These are phyloP conservation scores for Calidris pygmaea DNA, from an alignment of 2,113 vertebrate genomes.

Conservation along the genomic window DNA sequence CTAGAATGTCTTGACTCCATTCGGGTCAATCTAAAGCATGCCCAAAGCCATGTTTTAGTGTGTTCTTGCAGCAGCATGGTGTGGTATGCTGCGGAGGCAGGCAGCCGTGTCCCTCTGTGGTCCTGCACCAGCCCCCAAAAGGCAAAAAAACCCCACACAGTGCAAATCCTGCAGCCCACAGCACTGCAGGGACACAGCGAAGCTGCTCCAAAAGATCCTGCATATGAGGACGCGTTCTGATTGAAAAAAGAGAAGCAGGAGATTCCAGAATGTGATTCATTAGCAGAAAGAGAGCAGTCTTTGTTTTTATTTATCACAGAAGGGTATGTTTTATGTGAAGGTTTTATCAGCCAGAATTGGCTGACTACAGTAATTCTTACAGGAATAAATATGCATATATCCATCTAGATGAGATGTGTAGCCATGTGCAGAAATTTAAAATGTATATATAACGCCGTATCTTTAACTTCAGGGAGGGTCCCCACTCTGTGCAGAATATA, in stretches of 20 bases:
- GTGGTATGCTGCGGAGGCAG: no score
- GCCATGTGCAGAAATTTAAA: not conserved
- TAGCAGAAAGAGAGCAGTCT: constrained; percentile 59
- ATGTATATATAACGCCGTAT: not conserved
- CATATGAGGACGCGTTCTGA: not conserved
- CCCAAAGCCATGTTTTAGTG: fast-evolving
- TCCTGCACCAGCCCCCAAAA: not conserved
- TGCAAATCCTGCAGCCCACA: not conserved
- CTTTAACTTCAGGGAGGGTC: not conserved
- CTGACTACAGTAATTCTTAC: not conserved
- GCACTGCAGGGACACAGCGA: not conserved
- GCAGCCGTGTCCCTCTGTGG: not conserved
- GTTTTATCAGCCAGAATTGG: constrained; percentile 41
- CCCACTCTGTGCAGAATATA: not conserved
- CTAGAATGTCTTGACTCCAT: not conserved
- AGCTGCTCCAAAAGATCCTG: not conserved
- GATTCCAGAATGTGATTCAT: constrained; percentile 25
- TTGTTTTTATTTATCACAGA: constrained; percentile 60
- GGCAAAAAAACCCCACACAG: no score
- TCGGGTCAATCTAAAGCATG: fast-evolving
- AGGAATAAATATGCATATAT: constrained; percentile 51
- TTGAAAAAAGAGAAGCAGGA: not conserved
- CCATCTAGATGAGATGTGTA: constrained; percentile 31
- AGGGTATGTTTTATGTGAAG: constrained; percentile 38
- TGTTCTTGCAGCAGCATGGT: fast-evolving